Evolutionary conservation across 2,888 invertebrate genomes (phyloP), one percentile per base, ranked within the genome.

Genomic region (Rhodophaea formosa): DNA sequence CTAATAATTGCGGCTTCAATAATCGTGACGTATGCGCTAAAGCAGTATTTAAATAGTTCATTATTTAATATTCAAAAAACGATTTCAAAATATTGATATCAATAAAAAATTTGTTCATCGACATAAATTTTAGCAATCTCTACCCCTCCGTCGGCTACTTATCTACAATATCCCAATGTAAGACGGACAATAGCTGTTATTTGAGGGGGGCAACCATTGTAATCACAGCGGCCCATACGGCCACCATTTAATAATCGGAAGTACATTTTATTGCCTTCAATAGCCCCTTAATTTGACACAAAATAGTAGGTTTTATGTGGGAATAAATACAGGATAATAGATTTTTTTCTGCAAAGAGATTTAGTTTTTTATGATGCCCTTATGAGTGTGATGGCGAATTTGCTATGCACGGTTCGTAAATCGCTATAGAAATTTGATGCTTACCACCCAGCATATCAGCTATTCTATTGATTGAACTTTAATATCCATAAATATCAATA

Each of bases 141-240:
- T 54, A 54, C n/a, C 5, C 10, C 3, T 12, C 14, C 30, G 12
- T 29, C 30, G 53, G 53, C 30, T 54, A 44, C 44, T 54, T 54
- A 54, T 30, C 32, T 6, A 43, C 53, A 32, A 54, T 54, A 44
- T 54, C 43, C 44, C 15, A 54, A 54, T 45, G 7, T 43, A 44
- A 30, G 44, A 54, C 44, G 44, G 15, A 54, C 53, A 54, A 54
- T 54, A 15, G 53, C 7, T 29, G 53, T 43, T 53, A 44, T 44
- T 54, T 30, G 43, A 44, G 53, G 44, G 44, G 44, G 53, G 44
- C 30, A 30, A 30, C 44, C 44, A 44, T 44, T 30, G 44, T 44
- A 44, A 44, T 29, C n/a, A 43, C 10, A 35, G 16, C 35, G 7
- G 16, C 51, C 39, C 39, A 39, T 17, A 35, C 14, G 5, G 35